Evolutionary conservation across 2,888 invertebrate genomes (phyloP).

Genomic region (Eilema griseolum): DNA sequence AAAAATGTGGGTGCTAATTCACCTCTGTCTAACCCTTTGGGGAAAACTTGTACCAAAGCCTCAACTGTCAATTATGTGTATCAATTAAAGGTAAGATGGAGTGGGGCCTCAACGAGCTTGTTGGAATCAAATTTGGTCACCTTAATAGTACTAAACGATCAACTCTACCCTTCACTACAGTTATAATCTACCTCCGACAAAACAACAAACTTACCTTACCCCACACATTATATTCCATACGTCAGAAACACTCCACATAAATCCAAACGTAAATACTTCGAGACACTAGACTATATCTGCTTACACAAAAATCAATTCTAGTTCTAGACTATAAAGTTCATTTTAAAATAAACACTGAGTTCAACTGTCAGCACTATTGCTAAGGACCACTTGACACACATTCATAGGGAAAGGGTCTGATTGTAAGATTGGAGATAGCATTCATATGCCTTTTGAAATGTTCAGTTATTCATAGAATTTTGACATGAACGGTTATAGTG

Average conservation of each 20-base stretch:
- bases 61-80: background rate
- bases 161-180: background rate
- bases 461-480: constrained; percentile 79
- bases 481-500: constrained; percentile 58
- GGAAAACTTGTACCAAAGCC: background rate
- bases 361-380: constrained; percentile 50
- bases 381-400: constrained; percentile 55
- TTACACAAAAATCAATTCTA: constrained; percentile 20
- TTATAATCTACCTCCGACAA: constrained; percentile 18
- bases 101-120: too few species aligned
- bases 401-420: constrained; percentile 53
- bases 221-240: constrained; percentile 27
- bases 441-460: constrained; percentile 67
- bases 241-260: constrained; percentile 49
- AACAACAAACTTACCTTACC: constrained; percentile 29
- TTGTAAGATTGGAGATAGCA: constrained; percentile 69
- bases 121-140: too few species aligned
- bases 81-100: too few species aligned
- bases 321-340: background rate
- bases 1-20: too few species aligned
- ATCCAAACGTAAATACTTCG: constrained; percentile 49
- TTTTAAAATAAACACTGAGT: background rate
- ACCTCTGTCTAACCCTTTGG: too few species aligned
- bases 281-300: constrained; percentile 17
- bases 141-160: too few species aligned